Base-by-base conservation (phyloP, 1,140 invertebrate species). In the Brachionus koreanus region DNA sequence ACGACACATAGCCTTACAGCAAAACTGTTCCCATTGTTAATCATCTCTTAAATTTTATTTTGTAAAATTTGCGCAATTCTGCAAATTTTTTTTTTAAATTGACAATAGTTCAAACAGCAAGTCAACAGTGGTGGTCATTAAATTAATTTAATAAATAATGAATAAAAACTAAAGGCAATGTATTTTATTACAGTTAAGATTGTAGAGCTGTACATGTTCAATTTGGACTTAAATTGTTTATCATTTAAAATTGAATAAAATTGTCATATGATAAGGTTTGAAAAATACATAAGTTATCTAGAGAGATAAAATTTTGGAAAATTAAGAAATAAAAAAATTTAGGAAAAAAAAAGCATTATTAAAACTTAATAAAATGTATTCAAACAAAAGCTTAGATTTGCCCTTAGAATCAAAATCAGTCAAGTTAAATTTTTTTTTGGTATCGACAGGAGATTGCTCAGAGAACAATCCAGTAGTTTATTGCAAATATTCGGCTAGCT, bases 241-340 rank as follows among this genome's bases (percentile, higher is more conserved):
- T 25, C 19, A 19, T 19, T 23, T 57, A 16, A 57, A n/a, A 57
- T 23, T 57, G 43, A 49, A 49, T 57, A 19, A 7, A 57, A 57
- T 57, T 57, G 49, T 57, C 49, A 67, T 67, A 67, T 35, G 35
- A 67, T 67, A 67, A 67, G n/a, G 35, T 35, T 33, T 67, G 13
- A 67, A 9, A 19, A 35, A 35, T 37, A 12, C 35, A 67, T 35
- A 67, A 57, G n/a, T 19, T n/a, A 19, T n/a, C n/a, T 57, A 57
- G 16, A 57, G 2, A 57, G 6, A 67, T 67, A n/a, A 3, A 1
- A 67, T 33, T 63, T 63, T 63, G 7, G 0, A 63, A 63, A 63
- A 25, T 16, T 33, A 25, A 63, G 16, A 49, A 49, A 3, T n/a
- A 49, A n/a, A 49, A 49, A 16, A 13, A 49, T 63, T 63, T 63